Base-by-base conservation (phyloP, 2,797 vertebrate species). In the Onychomys torridus region DNA sequence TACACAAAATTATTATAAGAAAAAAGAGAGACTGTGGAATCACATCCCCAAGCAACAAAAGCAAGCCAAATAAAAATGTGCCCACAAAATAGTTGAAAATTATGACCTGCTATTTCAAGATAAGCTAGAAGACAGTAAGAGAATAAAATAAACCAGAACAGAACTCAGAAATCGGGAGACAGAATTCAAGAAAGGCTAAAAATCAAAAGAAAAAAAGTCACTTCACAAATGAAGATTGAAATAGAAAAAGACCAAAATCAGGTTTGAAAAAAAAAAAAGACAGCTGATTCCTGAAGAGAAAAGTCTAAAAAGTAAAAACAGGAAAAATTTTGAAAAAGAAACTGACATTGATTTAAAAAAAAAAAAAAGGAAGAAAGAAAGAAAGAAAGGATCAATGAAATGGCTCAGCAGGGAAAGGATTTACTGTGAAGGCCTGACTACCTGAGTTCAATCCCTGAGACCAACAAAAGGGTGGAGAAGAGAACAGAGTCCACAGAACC, bases 1-100 rank as follows among this genome's bases (percentile, higher is more conserved):
- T 25, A 97, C 52, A 83, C 40, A 95, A 95, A 95, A 93, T 91
- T 93, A 93, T 83, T 88, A n/a, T 57, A 82, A 90, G 88, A 81
- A 69, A 93, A 97, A 76, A 61, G 37, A 75, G 34, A 85, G 27
- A 75, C 75, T 19, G 65, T 65, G 32, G 34, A 76, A 93, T 69
- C 93, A 77, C 23, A 85, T 82, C n/a, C 37, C 65, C 34, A 82
- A 85, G 79, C 49, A 93, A 93, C 17, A 52, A 89, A 95, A 88
- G 37, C 46, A 61, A 84, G 57, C 81, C 92, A 65, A 87, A 37
- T 69, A 87, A 90, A 88, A 81, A 82, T 6, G 0, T 76, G 71
- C 21, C 34, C 63, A 84, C 17, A 69, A 91, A 94, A 84, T 17
- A 91, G 65, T 77, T 75, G 69, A 93, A 95, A 95, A 75, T 16